Percentiles rank a stretch among this genome's conserved stretches.
Evolutionary conservation across 2,113 vertebrate genomes (phyloP).

Genomic region (Bolborhynchus lineola): DNA sequence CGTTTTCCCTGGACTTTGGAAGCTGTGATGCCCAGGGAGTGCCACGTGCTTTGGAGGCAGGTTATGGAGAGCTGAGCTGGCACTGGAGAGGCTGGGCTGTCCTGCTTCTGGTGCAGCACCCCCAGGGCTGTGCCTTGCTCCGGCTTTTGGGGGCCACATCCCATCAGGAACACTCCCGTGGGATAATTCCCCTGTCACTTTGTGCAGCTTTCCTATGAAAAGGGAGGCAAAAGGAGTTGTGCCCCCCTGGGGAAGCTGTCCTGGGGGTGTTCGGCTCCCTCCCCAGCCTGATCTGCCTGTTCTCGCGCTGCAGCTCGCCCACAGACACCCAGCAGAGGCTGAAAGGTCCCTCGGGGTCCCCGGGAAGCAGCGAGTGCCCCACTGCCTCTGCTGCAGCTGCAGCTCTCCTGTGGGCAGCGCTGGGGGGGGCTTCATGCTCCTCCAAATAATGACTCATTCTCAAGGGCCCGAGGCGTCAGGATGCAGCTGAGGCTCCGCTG

Average conservation of each 20-base stretch:
- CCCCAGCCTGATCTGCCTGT: neutral
- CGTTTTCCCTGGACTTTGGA: neutral
- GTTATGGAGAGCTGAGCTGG: neutral
- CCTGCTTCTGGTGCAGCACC: neutral
- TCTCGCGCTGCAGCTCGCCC: neutral
- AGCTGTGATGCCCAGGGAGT: neutral
- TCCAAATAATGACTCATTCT: conserved; percentile 57
- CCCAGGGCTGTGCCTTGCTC: accelerated
- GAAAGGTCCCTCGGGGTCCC: neutral
- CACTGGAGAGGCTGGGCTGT: neutral
- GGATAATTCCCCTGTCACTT: neutral
- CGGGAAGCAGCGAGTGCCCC: neutral
- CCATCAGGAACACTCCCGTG: neutral
- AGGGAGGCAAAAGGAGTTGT: neutral
- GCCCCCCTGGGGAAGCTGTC: neutral
- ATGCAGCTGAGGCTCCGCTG: conserved; percentile 23
- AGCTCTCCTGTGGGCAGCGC: neutral
- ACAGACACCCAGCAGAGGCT: neutral
- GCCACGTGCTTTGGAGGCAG: neutral
- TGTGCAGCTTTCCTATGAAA: neutral
- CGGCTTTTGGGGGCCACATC: accelerated
- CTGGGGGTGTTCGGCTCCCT: neutral
- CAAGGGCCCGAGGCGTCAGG: conserved; percentile 28
- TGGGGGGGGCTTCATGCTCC: conserved; percentile 19
- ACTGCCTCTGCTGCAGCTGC: conserved; percentile 20